Evolutionary conservation across 2,888 invertebrate genomes (phyloP).

Genomic region (Pelosia muscerda): DNA sequence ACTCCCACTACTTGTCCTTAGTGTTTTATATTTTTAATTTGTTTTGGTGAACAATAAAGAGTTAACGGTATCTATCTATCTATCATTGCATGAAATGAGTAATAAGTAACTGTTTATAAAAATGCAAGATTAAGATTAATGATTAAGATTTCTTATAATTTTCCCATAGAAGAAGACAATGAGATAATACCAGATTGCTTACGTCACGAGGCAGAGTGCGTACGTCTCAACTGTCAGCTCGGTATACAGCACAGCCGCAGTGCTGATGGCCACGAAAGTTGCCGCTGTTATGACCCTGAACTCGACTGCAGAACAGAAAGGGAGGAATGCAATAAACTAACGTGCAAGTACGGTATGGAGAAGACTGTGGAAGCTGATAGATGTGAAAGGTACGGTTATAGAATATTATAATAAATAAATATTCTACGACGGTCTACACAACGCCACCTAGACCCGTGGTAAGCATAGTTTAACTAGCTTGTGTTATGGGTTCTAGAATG

Average conservation of each 20-base stretch:
- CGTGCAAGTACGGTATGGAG: constrained; percentile 91
- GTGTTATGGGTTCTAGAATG: no score
- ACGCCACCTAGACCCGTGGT: no score
- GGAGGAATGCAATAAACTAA: constrained; percentile 88
- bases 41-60: no score
- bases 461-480: no score
- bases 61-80: no score
- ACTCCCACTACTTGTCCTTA: no score
- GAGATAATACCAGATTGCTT: constrained; percentile 55
- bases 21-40: no score
- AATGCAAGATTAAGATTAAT: background rate
- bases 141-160: background rate
- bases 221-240: constrained; percentile 89
- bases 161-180: constrained; percentile 12
- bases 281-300: constrained; percentile 73
- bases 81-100: no score
- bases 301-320: constrained; percentile 86
- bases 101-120: no score
- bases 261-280: constrained; percentile 88
- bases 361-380: constrained; percentile 61
- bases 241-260: constrained; percentile 87
- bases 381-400: constrained; percentile 64
- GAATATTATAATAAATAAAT: no score
- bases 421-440: background rate
- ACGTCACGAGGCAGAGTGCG: constrained; percentile 86